phyloP scores from a whole-genome alignment of 2,113 vertebrate genomes.

The Danio rerio region GRCz12tu NC_133183.1:51924501-51925000 shows the following conservation, averaged over 20 bases:
- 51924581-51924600: slow-evolving; percentile 3
- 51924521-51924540: slow-evolving; percentile 31
- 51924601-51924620: slow-evolving; percentile 12
- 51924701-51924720: neutral
- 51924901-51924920: no score
- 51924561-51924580: neutral
- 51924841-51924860: neutral
- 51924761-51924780: neutral
- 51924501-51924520: slow-evolving; percentile 50
- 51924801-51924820: neutral
- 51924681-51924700: slow-evolving; percentile 6
- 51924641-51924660: neutral
- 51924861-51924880: neutral
- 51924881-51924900: no score
- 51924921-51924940: no score
- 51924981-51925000: no score
- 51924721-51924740: neutral
- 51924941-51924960: no score
- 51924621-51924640: neutral
- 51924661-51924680: neutral
- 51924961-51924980: no score
- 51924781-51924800: neutral
- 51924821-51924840: neutral
- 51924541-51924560: slow-evolving; percentile 31
- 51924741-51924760: neutral